Evolutionary conservation across 2,113 vertebrate species (phyloP).

Genomic region (Oceanodroma tethys): DNA sequence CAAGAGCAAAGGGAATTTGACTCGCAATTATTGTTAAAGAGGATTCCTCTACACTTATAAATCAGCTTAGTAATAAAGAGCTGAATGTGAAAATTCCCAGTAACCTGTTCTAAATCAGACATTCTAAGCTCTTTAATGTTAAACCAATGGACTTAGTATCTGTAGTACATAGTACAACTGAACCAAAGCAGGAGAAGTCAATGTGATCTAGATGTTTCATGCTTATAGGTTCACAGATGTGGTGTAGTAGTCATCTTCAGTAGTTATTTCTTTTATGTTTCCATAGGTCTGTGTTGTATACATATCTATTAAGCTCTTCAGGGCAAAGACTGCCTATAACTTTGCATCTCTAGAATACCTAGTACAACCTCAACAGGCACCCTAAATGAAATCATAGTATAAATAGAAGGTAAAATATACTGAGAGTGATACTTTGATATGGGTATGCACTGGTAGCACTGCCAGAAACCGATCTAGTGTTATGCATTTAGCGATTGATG

Average conservation of each 20-base stretch:
- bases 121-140: not conserved
- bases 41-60: not conserved
- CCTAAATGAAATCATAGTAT: not conserved
- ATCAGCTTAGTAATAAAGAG: not conserved
- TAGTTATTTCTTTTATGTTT: not conserved
- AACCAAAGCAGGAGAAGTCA: not conserved
- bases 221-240: not conserved
- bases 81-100: not conserved
- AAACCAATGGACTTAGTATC: not conserved
- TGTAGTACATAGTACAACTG: not conserved
- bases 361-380: not conserved
- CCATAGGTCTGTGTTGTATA: not conserved
- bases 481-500: not conserved
- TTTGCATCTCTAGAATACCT: not conserved
- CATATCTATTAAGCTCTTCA: not conserved
- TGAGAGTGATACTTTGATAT: not conserved
- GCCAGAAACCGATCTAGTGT: not conserved
- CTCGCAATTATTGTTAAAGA: not conserved
- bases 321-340: not conserved
- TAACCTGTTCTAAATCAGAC: not conserved
- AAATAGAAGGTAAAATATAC: conserved; percentile 3
- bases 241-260: not conserved
- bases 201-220: not conserved
- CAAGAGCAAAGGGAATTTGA: not conserved
- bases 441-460: not conserved